Evolutionary conservation across 2,888 invertebrate genomes (phyloP).

Genomic region (Rhagophthalmus giganteus): DNA sequence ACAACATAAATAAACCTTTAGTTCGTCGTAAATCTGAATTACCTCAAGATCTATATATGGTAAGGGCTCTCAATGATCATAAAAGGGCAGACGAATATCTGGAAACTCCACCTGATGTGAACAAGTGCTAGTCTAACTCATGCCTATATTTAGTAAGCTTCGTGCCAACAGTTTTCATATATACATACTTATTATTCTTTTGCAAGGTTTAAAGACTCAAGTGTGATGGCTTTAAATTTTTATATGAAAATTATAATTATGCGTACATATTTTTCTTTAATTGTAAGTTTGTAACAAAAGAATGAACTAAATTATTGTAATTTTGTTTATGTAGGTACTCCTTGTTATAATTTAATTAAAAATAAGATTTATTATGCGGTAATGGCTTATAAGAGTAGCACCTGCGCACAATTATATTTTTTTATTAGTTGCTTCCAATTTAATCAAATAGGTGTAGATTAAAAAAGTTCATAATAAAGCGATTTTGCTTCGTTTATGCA

Average conservation of each 20-base stretch:
- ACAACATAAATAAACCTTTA: slow-evolving; percentile 82
- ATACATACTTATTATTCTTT: slow-evolving; percentile 8
- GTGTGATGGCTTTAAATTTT: not conserved
- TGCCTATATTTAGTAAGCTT: slow-evolving; percentile 45
- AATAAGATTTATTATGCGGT: too few species aligned
- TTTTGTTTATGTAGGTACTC: too few species aligned
- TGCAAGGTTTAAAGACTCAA: not conserved
- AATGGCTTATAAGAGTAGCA: too few species aligned
- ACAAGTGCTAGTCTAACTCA: slow-evolving; percentile 75
- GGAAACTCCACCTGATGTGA: slow-evolving; percentile 81
- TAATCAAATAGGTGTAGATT: too few species aligned
- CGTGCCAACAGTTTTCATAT: slow-evolving; percentile 48
- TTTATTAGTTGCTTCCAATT: too few species aligned
- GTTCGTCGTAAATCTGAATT: slow-evolving; percentile 94
- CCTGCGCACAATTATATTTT: too few species aligned
- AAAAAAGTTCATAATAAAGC: too few species aligned
- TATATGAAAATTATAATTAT: not conserved
- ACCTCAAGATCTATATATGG: slow-evolving; percentile 89
- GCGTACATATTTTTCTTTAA: slow-evolving; percentile 2
- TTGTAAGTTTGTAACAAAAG: too few species aligned
- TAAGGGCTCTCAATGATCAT: slow-evolving; percentile 89
- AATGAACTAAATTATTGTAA: too few species aligned
- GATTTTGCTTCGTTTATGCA: too few species aligned
- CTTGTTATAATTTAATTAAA: too few species aligned
- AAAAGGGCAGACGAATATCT: slow-evolving; percentile 91